Base-by-base conservation (phyloP, 1,140 invertebrate genomes). In the Lasioglossum albipes region DNA sequence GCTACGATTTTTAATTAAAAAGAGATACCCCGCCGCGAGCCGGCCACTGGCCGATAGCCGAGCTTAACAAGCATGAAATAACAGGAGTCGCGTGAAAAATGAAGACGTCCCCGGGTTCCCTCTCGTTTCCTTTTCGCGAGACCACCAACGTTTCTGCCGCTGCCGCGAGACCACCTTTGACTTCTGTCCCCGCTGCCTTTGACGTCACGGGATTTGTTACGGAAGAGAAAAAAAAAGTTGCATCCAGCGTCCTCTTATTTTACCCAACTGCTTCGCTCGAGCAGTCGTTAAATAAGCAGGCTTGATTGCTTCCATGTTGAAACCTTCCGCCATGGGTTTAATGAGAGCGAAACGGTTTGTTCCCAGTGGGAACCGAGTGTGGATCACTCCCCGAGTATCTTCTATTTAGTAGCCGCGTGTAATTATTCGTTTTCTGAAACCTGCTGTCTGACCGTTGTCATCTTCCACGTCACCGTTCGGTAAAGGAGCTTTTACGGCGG, bases 1-100 rank as follows among this genome's bases (percentile, higher is more conserved):
- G 52, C 41, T 52, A 80, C 49, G 49, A 75, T 75, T 80, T 80
- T 80, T 80, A 75, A 80, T 80, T 80, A 80, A 79, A 74, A 75
- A 36, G 20, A 41, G 59, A 57, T n/a, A 59, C 16, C 22, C 16
- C 9, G 59, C 52, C 57, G 54, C 22, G 41, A 73, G 45, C 71
- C 42, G 70, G 49, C 36, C 66, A 18, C 49, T 59, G 66, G 36
- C 64, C 52, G 65, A 76, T 65, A 52, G 45, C 9, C 59, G n/a
- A 36, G 61, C n/a, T 66, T 79, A 79, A 79, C 71, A 70, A 84
- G 73, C 69, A 62, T 36, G 74, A 76, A 73, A 77, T 69, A 76
- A 81, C 74, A 71, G 81, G 79, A 59, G 18, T 36, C 49, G 42
- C 41, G 45, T 45, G 12, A 18, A 5, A 54, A 54, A 54, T 16